phyloP scores from a whole-genome alignment of 2,113 vertebrate species.

The Taxidea taxus region DNA sequence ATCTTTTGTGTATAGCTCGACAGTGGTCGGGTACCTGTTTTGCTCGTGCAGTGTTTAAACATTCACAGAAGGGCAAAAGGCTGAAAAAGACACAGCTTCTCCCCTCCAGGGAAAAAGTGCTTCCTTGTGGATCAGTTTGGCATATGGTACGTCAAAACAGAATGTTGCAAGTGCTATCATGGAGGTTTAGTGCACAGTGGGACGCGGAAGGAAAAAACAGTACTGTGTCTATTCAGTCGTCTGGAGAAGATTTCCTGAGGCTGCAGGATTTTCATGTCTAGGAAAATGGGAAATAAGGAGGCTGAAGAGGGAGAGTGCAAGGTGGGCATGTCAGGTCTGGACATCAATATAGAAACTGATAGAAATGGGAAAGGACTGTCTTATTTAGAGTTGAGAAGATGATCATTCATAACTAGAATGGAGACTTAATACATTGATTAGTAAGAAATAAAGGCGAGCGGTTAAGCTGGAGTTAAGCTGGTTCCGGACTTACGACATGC shows the following conservation, averaged over 20 bases:
- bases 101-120: too few relatives aligned
- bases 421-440: background rate
- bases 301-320: background rate
- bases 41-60: background rate
- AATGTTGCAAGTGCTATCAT: rapidly evolving
- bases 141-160: rapidly evolving
- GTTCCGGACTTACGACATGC: background rate
- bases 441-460: background rate
- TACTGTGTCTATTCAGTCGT: rapidly evolving
- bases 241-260: background rate
- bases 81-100: background rate
- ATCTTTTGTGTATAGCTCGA: background rate
- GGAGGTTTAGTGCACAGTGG: background rate
- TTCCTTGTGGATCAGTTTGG: background rate
- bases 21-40: background rate
- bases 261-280: background rate
- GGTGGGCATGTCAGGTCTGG: rapidly evolving
- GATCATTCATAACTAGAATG: background rate
- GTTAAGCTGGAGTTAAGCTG: too few relatives aligned
- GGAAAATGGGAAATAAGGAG: background rate
- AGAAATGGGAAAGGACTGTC: background rate
- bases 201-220: background rate
- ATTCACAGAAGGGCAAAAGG: background rate
- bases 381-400: background rate
- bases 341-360: background rate